phyloP scores from a whole-genome alignment of 2,797 vertebrate species.

The Staurois parvus region DNA sequence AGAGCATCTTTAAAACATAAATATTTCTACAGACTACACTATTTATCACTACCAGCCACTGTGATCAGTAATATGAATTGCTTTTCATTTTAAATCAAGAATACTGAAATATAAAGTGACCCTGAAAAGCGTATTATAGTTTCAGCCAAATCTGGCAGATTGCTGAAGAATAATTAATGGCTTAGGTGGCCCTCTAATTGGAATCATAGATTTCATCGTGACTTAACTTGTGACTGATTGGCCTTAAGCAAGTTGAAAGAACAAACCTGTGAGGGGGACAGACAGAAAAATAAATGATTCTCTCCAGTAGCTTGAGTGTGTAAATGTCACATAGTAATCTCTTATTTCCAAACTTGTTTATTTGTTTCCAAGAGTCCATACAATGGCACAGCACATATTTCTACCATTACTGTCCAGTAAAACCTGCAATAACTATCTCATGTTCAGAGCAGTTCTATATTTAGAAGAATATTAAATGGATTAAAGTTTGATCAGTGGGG shows the following conservation, averaged over 20 bases:
- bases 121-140: slow-evolving; percentile 28
- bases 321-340: slow-evolving; percentile 52
- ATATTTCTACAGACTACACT: slow-evolving; percentile 1
- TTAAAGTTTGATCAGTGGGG: background rate
- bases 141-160: slow-evolving; percentile 59
- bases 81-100: slow-evolving; percentile 21
- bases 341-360: slow-evolving; percentile 9
- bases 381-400: slow-evolving; percentile 5
- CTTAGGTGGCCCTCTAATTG: slow-evolving; percentile 54
- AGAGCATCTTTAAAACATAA: background rate
- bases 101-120: slow-evolving; percentile 31
- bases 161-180: slow-evolving; percentile 60
- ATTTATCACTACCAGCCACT: slow-evolving; percentile 16
- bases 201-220: slow-evolving; percentile 57
- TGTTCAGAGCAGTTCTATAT: background rate
- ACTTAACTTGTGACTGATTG: slow-evolving; percentile 61
- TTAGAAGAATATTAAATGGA: background rate
- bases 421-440: background rate
- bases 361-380: slow-evolving; percentile 14
- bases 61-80: background rate
- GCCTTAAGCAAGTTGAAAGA: slow-evolving; percentile 57
- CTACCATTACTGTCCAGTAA: background rate
- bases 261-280: slow-evolving; percentile 48
- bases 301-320: slow-evolving; percentile 20
- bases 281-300: slow-evolving; percentile 59